Conservation (phyloP, 2,113 vertebrate genomes). For the Andinoacara biseriatus region DNA sequence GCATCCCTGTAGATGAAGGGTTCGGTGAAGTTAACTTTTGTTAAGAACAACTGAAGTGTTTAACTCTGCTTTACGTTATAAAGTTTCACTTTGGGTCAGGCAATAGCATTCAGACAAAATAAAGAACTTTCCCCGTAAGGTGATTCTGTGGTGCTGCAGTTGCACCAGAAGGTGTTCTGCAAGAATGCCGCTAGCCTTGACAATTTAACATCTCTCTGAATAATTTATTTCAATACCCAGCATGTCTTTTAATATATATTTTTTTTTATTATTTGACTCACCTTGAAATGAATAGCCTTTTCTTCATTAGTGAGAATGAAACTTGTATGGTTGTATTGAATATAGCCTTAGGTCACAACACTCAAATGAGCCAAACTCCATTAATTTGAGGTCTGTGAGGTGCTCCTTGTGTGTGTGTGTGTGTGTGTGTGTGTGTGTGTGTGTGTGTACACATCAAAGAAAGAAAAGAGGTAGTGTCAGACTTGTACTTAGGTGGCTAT, state of each 20-base stretch:
- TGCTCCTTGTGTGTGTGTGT: neutral
- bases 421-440: neutral
- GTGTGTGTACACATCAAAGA: neutral
- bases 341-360: slow-evolving; percentile 50
- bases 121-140: neutral
- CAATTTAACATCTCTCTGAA: slow-evolving; percentile 40
- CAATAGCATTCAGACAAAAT: slow-evolving; percentile 27
- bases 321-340: slow-evolving; percentile 42
- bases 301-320: slow-evolving; percentile 58
- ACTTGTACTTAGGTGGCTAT: neutral
- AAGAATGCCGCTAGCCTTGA: slow-evolving; percentile 27
- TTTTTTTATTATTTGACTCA: slow-evolving; percentile 54
- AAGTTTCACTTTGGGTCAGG: slow-evolving; percentile 17
- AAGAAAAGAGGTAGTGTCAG: neutral
- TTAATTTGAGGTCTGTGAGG: slow-evolving; percentile 47
- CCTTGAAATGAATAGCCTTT: slow-evolving; percentile 57
- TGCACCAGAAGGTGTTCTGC: slow-evolving; percentile 2
- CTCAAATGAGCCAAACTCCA: slow-evolving; percentile 47
- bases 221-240: slow-evolving; percentile 49
- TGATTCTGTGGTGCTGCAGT: neutral
- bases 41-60: slow-evolving; percentile 10
- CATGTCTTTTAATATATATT: slow-evolving; percentile 34
- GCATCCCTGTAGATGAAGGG: neutral
- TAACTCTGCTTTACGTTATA: neutral
- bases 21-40: neutral